Evolutionary conservation across 2,797 vertebrate species (phyloP).

Genomic region (Tragopan temminckii): DNA sequence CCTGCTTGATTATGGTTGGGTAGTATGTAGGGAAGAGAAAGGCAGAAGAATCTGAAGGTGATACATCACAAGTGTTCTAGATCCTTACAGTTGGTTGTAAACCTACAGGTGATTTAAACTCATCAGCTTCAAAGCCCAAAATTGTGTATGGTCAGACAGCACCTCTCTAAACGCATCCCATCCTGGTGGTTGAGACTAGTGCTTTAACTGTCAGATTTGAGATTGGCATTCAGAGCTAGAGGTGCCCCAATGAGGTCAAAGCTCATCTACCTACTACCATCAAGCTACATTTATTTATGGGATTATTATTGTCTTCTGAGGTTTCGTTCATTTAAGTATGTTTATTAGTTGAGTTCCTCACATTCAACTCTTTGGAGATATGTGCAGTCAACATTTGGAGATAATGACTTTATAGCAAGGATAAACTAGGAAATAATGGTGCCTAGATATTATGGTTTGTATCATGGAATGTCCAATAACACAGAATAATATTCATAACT

Average conservation of each 20-base stretch:
- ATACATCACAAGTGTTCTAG: fast-evolving
- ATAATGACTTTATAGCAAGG: background rate
- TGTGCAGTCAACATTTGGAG: background rate
- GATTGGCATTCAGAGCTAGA: background rate
- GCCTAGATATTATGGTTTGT: background rate
- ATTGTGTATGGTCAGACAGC: background rate
- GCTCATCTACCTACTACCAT: background rate
- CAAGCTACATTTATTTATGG: background rate
- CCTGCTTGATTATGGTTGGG: background rate
- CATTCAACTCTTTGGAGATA: background rate
- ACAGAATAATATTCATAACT: background rate
- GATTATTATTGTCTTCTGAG: background rate
- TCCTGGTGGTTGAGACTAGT: background rate
- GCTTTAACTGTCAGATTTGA: background rate
- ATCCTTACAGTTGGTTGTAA: background rate
- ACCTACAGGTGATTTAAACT: background rate
- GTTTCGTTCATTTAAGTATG: background rate
- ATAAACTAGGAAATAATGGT: background rate
- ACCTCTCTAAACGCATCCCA: background rate
- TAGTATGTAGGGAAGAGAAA: background rate
- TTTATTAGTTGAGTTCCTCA: background rate
- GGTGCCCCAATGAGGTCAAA: background rate
- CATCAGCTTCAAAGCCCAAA: background rate
- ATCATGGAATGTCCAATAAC: background rate
- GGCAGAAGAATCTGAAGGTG: background rate